Evolutionary conservation across 2,888 invertebrate species (phyloP).

Genomic region (Opisthograptis luteolata): DNA sequence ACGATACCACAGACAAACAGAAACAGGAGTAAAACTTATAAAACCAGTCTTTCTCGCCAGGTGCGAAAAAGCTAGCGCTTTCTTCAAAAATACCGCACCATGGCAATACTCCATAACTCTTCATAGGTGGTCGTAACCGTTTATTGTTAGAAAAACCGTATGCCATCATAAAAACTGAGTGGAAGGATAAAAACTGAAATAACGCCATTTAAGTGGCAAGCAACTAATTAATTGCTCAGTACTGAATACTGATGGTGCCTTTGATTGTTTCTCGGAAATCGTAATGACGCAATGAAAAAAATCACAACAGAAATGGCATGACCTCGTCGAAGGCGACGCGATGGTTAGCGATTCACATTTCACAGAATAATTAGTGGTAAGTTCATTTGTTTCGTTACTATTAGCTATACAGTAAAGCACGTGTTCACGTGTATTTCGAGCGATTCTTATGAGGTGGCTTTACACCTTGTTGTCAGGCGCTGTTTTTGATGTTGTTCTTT

Average conservation of each 20-base stretch:
- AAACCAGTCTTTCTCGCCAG: too few relatives aligned
- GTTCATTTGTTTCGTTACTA: conserved; percentile 11
- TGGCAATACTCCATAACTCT: background rate
- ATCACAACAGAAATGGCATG: conserved; percentile 9
- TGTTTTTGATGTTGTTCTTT: too few relatives aligned
- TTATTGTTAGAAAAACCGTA: conserved; percentile 9
- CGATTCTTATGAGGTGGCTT: too few relatives aligned
- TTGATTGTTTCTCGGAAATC: conserved; percentile 19
- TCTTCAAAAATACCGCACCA: too few relatives aligned
- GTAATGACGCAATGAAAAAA: conserved; percentile 13
- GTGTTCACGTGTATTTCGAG: conserved; percentile 12
- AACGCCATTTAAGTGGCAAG: conserved; percentile 14
- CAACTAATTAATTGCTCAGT: conserved; percentile 16
- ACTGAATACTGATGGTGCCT: conserved; percentile 2
- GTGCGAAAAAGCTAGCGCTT: too few relatives aligned
- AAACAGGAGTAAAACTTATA: too few relatives aligned
- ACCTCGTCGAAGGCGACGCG: conserved; percentile 3
- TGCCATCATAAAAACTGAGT: conserved; percentile 7
- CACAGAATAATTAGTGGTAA: conserved; percentile 11
- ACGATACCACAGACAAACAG: too few relatives aligned
- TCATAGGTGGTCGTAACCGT: conserved; percentile 11
- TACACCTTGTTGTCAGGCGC: too few relatives aligned
- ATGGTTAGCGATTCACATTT: conserved; percentile 12
- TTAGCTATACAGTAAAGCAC: conserved; percentile 12
- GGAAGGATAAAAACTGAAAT: conserved; percentile 10